Base-by-base conservation (phyloP, 2,888 invertebrate species). In the Zele albiditarsus region DNA sequence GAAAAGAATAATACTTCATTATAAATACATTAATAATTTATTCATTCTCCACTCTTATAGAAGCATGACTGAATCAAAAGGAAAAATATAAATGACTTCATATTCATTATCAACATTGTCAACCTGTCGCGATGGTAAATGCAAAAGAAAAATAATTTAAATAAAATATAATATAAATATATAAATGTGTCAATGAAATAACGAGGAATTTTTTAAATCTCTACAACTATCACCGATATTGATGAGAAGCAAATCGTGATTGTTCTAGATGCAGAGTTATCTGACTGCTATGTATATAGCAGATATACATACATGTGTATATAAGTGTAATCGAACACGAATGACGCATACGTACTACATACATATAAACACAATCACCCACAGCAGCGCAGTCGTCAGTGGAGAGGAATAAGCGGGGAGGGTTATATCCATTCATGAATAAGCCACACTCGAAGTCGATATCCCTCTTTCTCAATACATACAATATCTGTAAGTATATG, bases 351-450 rank as follows among this genome's bases (percentile, higher is more conserved):
- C 20, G 5, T 31, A 31, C 31, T 31, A 31, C 31, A 38, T 57
- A 71, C 60, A 38, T 49, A 38, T 12, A 38, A 12, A 69, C 49
- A 60, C 62, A 42, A 73, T 57, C 27, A 25, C 69, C 68, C 58
- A 74, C 74, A 76, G 4, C 62, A 76, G 71, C 78, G 75, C 70
- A 76, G 73, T 76, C 76, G 73, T 72, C 28, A 65, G 72, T 66
- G 74, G 58, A 70, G 65, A 72, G 70, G 69, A 66, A 53, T 8
- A 20, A 1, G 20, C 46, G 53, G 10, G 23, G 10, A 8, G 53
- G 53, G 53, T 53, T 53, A 23, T 53, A 53, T 53, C 53, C 53
- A 53, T 53, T 53, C 53, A 53, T 53, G 53, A 53, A 53, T 53
- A 53, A 53, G 53, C 53, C 20, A 53, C 53, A 20, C 53, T 53